Conservation (phyloP, 2,113 vertebrate species). For the Stigmatopora argus region DNA sequence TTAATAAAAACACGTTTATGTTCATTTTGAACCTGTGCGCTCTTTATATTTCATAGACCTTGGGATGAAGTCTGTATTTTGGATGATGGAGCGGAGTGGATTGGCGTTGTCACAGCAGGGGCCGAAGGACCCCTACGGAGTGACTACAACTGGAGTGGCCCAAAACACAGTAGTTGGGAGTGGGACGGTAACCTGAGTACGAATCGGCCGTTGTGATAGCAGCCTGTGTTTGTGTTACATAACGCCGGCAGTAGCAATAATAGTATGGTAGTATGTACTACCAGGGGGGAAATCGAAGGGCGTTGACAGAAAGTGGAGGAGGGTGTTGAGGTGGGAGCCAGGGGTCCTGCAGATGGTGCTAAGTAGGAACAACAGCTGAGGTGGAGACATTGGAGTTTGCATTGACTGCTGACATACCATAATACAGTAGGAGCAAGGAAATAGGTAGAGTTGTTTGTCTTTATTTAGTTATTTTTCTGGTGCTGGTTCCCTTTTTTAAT, state of each 20-base stretch:
- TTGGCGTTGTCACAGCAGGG: slow-evolving; percentile 62
- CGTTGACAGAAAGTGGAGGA: slow-evolving; percentile 52
- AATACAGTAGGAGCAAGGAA: slow-evolving; percentile 10
- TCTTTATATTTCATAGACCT: slow-evolving; percentile 11
- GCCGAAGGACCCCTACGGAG: slow-evolving; percentile 22
- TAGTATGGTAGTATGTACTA: slow-evolving; percentile 44
- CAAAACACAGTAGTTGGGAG: slow-evolving; percentile 27
- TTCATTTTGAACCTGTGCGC: background rate
- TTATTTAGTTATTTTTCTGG: too few relatives aligned
- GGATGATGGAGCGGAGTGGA: slow-evolving; percentile 9
- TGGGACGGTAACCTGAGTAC: slow-evolving; percentile 45
- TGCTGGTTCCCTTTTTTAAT: too few relatives aligned
- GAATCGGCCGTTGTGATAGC: slow-evolving; percentile 61
- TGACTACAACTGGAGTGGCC: slow-evolving; percentile 19
- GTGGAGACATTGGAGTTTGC: slow-evolving; percentile 25
- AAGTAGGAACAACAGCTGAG: slow-evolving; percentile 43
- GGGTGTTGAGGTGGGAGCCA: slow-evolving; percentile 36
- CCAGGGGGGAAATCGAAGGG: slow-evolving; percentile 45
- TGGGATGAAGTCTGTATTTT: slow-evolving; percentile 23
- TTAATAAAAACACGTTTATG: background rate
- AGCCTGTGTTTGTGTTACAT: slow-evolving; percentile 70
- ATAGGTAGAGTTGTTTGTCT: background rate
- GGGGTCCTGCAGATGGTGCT: slow-evolving; percentile 32
- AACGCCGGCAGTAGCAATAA: slow-evolving; percentile 50
- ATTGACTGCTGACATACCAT: slow-evolving; percentile 21